Base-by-base conservation (phyloP, 2,797 vertebrate species). In the Lindbergichthys nudifrons region DNA sequence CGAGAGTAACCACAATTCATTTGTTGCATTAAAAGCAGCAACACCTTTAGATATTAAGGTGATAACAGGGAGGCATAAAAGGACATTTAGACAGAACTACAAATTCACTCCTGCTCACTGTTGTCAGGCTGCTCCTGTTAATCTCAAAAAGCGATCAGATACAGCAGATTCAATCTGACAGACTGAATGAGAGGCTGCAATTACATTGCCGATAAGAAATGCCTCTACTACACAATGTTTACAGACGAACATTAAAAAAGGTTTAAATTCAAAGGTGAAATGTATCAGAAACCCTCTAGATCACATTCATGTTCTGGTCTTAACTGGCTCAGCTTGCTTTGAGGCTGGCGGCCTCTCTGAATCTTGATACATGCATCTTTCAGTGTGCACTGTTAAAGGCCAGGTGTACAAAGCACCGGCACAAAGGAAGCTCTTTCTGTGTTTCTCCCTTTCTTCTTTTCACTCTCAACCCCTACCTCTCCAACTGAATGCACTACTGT, bases 71-170 rank as follows among this genome's bases (percentile, higher is more conserved):
- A 12, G 13, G 53, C 63, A 65, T 54, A 66, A 82, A 83, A 57
- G 10, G 57, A 75, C 59, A 42, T 62, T 87, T 70, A 84, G 48
- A 46, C 71, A 71, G 48, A 75, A 47, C 46, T 42, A 75, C 70
- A 66, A 39, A 47, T 65, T 67, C 26, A 21, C 57, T 78, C 21
- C 42, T 21, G 45, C 54, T 64, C 53, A 11, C 59, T 65, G 50
- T 48, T 81, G 70, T 71, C 74, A 46, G 46, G 52, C 60, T 57
- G 70, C 68, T 51, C 54, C 52, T 21, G 42, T 21, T 74, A 65
- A 89, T 88, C 82, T 79, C 39, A 48, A 70, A 68, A 10, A 75
- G 57, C 43, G 57, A 81, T 89, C 71, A 77, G 70, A 82, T 76
- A 71, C 75, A 77, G 65, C 48, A 64, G 50, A 86, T 74, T 74